Evolutionary conservation across 2,113 vertebrate genomes (phyloP).

Genomic region (Myotis lucifugus): DNA sequence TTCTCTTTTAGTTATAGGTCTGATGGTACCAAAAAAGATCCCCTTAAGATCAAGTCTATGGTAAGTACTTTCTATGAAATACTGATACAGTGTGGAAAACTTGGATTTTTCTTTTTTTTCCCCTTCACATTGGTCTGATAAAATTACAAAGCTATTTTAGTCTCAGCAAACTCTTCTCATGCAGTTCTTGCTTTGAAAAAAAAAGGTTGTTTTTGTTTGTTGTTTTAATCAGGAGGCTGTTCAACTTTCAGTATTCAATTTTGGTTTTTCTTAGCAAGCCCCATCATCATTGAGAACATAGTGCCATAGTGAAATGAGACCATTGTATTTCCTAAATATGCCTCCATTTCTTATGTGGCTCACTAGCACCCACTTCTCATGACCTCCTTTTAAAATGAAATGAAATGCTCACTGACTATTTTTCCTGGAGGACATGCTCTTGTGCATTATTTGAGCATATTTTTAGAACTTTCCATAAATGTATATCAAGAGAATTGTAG

Average conservation of each 20-base stretch:
- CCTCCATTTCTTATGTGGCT: background rate
- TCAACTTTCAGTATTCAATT: background rate
- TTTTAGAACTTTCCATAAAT: background rate
- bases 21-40: conserved; percentile 97
- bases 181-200: conserved; percentile 21
- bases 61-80: conserved; percentile 83
- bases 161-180: background rate
- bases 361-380: background rate
- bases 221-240: background rate
- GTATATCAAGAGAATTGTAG: background rate
- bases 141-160: conserved; percentile 29
- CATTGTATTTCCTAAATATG: background rate
- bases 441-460: background rate
- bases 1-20: conserved; percentile 90
- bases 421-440: background rate
- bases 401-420: background rate
- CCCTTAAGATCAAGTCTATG: conserved; percentile 97
- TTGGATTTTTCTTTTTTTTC: background rate
- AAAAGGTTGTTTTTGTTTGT: background rate
- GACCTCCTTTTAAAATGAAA: background rate
- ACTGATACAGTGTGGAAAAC: background rate
- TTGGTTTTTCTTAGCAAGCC: background rate
- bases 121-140: background rate
- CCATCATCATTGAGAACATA: background rate
- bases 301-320: background rate